Evolutionary conservation across 2,113 vertebrate species (phyloP).

Genomic region (Carollia perspicillata): DNA sequence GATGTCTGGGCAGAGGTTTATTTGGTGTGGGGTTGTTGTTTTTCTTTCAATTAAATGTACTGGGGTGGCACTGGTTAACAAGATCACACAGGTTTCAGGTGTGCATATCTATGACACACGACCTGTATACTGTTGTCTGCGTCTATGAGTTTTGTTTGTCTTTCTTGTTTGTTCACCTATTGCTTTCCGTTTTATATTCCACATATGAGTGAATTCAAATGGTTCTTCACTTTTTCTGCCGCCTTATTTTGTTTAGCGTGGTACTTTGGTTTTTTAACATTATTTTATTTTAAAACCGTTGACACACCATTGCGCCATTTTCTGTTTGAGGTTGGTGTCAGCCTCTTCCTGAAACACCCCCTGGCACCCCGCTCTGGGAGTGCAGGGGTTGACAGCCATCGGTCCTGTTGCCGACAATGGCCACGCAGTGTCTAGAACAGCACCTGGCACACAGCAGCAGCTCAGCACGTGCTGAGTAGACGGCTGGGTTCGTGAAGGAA

Average conservation of each 20-base stretch:
- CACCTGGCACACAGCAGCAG: background rate
- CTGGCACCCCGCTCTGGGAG: fast-evolving
- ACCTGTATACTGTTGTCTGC: background rate
- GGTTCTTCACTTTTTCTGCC: background rate
- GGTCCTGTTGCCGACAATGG: background rate
- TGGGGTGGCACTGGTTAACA: background rate
- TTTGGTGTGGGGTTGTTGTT: background rate
- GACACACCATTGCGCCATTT: background rate
- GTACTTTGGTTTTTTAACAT: background rate
- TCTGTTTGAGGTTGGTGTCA: background rate
- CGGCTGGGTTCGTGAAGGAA: background rate
- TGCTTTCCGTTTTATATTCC: background rate
- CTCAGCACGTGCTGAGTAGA: background rate
- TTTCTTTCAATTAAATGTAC: background rate
- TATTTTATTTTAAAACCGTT: background rate
- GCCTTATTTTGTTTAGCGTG: background rate
- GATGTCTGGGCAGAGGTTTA: background rate
- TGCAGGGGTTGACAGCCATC: background rate
- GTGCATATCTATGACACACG: background rate
- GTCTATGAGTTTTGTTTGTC: background rate
- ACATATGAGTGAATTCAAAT: background rate
- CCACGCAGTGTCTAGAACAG: background rate
- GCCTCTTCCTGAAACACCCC: background rate
- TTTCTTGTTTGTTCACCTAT: background rate
- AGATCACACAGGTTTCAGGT: background rate